Base-by-base conservation (phyloP, 2,888 invertebrate genomes). In the Mythimna loreyi region DNA sequence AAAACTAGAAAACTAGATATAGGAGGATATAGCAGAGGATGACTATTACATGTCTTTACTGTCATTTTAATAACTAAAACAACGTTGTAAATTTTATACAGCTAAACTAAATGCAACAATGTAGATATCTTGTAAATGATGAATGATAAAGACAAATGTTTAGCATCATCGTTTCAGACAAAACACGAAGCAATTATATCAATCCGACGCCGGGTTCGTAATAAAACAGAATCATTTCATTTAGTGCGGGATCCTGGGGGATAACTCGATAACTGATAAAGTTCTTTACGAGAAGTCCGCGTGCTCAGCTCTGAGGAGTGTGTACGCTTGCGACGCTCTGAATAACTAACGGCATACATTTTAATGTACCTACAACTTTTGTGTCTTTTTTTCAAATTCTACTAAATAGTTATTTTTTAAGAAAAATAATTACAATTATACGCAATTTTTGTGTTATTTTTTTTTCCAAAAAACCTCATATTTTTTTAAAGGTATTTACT, bases 231-330 rank as follows among this genome's bases (percentile, higher is more conserved):
- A 84, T 69, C 64, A 78, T 84, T 84, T 85, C 67, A 78, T 80
- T 84, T 69, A 77, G 75, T 73, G 72, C 28, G 64, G 43, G 72
- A 58, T 76, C 72, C 67, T 76, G 61, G 52, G 69, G 63, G 78
- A 75, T 73, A 75, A 80, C 75, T 75, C 67, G 77, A 75, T 84
- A 80, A 80, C 75, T 82, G 85, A 76, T 84, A 84, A 80, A 75
- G 50, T 73, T 74, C 59, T 82, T 70, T 82, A 68, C 43, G 78
- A 56, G 69, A 66, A 55, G 47, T 70, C 68, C 11, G 47, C 71
- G 50, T 43, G 43, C 66, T 63, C 45, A 68, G 60, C 63, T 53
- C 49, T 43, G 55, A 49, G 53, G 36, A 63, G 59, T 58, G 55
- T 16, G 61, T 28, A 21, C 45, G 28, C 25, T 53, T 21, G 59